phyloP scores from a whole-genome alignment of 2,888 invertebrate species.

The Heliconius aoede region DNA sequence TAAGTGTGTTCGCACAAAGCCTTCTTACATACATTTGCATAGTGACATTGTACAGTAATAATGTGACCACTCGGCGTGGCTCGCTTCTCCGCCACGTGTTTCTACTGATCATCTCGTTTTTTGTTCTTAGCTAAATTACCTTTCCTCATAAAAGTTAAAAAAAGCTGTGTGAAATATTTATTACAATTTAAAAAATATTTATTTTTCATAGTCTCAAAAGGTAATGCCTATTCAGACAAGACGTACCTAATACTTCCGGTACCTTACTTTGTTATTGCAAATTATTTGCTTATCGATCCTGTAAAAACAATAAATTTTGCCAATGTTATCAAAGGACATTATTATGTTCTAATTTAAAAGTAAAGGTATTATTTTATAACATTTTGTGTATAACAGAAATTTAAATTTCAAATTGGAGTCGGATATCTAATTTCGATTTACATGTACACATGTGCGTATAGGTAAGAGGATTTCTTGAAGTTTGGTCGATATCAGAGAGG shows the following conservation, averaged over 20 bases:
- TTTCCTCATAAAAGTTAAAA: not conserved
- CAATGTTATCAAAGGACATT: too few relatives aligned
- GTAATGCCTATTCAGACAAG: too few relatives aligned
- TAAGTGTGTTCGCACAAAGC: conserved; percentile 82
- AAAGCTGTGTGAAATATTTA: not conserved
- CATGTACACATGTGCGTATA: conserved; percentile 71
- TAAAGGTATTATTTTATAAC: not conserved
- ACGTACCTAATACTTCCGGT: not conserved
- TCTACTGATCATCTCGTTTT: conserved; percentile 71
- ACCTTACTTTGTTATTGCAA: too few relatives aligned
- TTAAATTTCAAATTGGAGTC: conserved; percentile 41
- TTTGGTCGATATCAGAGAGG: conserved; percentile 77
- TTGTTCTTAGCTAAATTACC: not conserved
- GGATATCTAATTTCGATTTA: conserved; percentile 54
- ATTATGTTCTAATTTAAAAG: not conserved
- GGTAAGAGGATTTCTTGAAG: conserved; percentile 81
- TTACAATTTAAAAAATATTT: not conserved
- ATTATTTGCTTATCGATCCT: too few relatives aligned
- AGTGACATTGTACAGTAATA: conserved; percentile 83
- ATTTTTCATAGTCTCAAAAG: too few relatives aligned
- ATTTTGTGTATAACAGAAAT: conserved; percentile 24
- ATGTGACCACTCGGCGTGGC: conserved; percentile 79
- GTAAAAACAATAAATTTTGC: too few relatives aligned
- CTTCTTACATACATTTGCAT: conserved; percentile 81
- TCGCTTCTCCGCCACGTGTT: conserved; percentile 72